phyloP scores from a whole-genome alignment of 2,888 invertebrate genomes.

The Glaucopsyche alexis region DNA sequence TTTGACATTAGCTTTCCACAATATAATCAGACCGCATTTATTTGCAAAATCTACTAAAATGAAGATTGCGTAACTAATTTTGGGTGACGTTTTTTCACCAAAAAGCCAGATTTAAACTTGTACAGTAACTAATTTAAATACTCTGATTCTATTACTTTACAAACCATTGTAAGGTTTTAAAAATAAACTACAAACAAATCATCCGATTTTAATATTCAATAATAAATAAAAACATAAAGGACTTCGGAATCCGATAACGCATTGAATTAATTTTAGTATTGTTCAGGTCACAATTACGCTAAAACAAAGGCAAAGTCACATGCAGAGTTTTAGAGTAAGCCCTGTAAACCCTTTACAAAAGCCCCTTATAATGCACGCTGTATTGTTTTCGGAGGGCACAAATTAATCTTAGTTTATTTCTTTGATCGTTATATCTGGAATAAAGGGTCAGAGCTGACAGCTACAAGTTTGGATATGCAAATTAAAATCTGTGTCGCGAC shows the following conservation, averaged over 20 bases:
- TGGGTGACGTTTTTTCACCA: too few species aligned
- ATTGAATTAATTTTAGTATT: slow-evolving; percentile 66
- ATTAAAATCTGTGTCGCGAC: slow-evolving; percentile 38
- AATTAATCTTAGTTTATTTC: slow-evolving; percentile 77
- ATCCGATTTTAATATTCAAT: slow-evolving; percentile 29
- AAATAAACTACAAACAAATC: slow-evolving; percentile 17
- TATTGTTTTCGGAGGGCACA: slow-evolving; percentile 69
- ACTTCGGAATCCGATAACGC: slow-evolving; percentile 46
- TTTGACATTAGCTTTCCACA: too few species aligned
- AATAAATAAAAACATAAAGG: slow-evolving; percentile 36
- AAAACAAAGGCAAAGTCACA: slow-evolving; percentile 76
- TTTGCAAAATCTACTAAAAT: too few species aligned
- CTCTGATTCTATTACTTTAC: background rate
- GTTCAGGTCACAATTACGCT: slow-evolving; percentile 63
- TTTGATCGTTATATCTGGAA: slow-evolving; percentile 69
- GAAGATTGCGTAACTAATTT: too few species aligned
- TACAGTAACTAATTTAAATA: too few species aligned
- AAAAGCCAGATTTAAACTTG: too few species aligned
- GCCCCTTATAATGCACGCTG: slow-evolving; percentile 58
- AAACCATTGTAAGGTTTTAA: background rate
- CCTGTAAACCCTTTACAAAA: slow-evolving; percentile 58
- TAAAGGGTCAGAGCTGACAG: slow-evolving; percentile 65
- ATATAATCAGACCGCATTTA: too few species aligned
- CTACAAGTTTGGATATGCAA: slow-evolving; percentile 62
- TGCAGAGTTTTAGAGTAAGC: slow-evolving; percentile 76